phyloP scores from a whole-genome alignment of 1,140 invertebrate genomes.

The Drosophila tani region DNA sequence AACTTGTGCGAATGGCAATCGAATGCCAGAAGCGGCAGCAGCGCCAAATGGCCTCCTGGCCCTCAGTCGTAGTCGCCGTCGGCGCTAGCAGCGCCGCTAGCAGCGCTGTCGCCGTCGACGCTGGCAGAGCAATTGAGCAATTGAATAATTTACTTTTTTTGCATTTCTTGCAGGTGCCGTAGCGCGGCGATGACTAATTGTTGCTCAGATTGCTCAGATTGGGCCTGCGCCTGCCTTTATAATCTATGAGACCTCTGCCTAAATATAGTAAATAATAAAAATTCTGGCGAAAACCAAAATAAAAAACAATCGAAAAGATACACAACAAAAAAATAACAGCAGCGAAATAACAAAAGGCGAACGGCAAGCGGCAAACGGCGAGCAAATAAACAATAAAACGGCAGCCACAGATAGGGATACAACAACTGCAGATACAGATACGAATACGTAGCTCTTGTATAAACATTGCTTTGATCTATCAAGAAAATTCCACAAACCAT shows the following conservation, averaged over 20 bases:
- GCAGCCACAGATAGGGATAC: conserved; percentile 35
- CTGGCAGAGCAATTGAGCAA: conserved; percentile 38
- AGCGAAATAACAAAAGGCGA: conserved; percentile 15
- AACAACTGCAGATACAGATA: conserved; percentile 19
- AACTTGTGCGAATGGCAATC: conserved; percentile 77
- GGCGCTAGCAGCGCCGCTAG: not conserved
- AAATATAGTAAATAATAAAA: conserved; percentile 73
- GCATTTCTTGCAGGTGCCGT: conserved; percentile 49
- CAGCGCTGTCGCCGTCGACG: conserved; percentile 10
- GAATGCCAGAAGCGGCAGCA: conserved; percentile 32
- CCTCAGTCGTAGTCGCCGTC: conserved; percentile 11
- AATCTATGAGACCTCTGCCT: conserved; percentile 36
- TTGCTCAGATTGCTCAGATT: conserved; percentile 6
- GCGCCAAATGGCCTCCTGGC: conserved; percentile 27
- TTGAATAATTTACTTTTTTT: conserved; percentile 48
- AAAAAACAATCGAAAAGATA: conserved; percentile 8
- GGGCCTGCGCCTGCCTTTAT: not conserved
- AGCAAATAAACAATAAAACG: conserved; percentile 59
- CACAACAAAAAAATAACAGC: not conserved
- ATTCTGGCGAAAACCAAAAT: conserved; percentile 25
- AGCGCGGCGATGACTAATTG: conserved; percentile 44
- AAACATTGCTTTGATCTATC: conserved; percentile 10
- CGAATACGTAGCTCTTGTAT: conserved; percentile 3
- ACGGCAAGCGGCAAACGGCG: conserved; percentile 15
- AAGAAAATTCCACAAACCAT: not conserved